Conservation (phyloP, 2,113 vertebrate genomes). For the Carassius auratus region DNA sequence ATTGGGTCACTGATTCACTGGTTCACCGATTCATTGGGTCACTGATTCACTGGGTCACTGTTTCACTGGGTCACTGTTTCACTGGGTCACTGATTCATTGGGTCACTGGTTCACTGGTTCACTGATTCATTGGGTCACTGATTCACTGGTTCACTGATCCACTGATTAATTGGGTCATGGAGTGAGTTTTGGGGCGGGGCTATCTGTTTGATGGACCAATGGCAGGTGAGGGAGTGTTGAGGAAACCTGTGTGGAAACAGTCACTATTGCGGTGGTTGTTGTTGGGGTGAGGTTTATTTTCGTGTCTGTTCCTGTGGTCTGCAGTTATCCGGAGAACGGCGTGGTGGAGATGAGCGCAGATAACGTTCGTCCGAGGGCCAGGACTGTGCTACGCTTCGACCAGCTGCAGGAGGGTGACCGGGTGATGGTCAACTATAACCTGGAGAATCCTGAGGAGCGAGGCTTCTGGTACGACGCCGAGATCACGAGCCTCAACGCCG, state of each 20-base stretch:
- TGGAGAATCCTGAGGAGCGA: slow-evolving; percentile 92
- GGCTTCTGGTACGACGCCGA: slow-evolving; percentile 98
- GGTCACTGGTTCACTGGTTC: too few species aligned
- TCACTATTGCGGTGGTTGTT: neutral
- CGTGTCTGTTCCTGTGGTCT: neutral
- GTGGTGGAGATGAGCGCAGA: slow-evolving; percentile 83
- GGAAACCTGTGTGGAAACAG: neutral
- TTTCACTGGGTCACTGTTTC: too few species aligned
- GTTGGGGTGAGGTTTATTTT: neutral
- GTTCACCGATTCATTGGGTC: too few species aligned
- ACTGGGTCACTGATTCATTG: too few species aligned
- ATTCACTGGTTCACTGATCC: too few species aligned
- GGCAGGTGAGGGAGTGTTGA: neutral
- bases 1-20: too few species aligned
- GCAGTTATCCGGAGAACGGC: slow-evolving; percentile 96
- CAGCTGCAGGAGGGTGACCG: slow-evolving; percentile 85
- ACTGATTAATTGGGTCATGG: neutral
- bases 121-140: too few species aligned
- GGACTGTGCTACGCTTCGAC: slow-evolving; percentile 86
- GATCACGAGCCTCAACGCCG: slow-evolving; percentile 85
- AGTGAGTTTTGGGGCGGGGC: neutral
- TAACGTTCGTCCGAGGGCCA: slow-evolving; percentile 88
- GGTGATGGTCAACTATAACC: slow-evolving; percentile 96
- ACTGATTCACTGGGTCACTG: too few species aligned
- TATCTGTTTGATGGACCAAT: neutral